These are phyloP conservation scores for Melopsittacus undulatus DNA, from an alignment of 2,797 vertebrate species.

Conservation along the genomic window DNA sequence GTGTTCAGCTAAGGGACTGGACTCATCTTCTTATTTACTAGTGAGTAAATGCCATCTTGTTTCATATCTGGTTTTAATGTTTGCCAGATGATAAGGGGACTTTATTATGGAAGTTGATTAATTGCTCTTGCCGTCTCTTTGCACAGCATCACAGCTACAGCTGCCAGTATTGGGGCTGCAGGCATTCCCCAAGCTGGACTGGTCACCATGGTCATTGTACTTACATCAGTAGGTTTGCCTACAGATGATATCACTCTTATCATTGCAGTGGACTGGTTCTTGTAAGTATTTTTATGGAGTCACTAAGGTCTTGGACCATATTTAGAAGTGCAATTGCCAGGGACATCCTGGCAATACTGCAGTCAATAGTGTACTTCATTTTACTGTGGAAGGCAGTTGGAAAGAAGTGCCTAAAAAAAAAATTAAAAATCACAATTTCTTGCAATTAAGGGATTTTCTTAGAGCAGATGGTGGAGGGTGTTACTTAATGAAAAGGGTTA, in stretches of 20 bases:
- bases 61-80: neutral
- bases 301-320: neutral
- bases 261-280: slow-evolving; percentile 98
- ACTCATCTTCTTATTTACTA: neutral
- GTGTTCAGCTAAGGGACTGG: neutral
- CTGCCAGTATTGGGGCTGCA: slow-evolving; percentile 95
- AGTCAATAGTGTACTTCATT: neutral
- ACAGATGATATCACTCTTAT: slow-evolving; percentile 98
- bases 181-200: slow-evolving; percentile 97
- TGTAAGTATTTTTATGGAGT: slow-evolving; percentile 83
- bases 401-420: neutral
- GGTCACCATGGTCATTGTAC: slow-evolving; percentile 98
- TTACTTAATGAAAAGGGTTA: neutral
- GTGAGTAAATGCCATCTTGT: neutral
- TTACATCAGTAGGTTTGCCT: slow-evolving; percentile 96
- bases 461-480: neutral
- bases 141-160: slow-evolving; percentile 93
- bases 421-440: neutral
- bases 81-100: neutral
- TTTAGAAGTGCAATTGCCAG: neutral
- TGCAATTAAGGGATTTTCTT: neutral
- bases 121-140: slow-evolving; percentile 9
- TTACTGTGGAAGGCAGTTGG: neutral
- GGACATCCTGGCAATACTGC: neutral
- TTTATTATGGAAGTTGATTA: neutral